Conservation (phyloP, 2,888 invertebrate genomes). For the Agrochola circellaris region DNA sequence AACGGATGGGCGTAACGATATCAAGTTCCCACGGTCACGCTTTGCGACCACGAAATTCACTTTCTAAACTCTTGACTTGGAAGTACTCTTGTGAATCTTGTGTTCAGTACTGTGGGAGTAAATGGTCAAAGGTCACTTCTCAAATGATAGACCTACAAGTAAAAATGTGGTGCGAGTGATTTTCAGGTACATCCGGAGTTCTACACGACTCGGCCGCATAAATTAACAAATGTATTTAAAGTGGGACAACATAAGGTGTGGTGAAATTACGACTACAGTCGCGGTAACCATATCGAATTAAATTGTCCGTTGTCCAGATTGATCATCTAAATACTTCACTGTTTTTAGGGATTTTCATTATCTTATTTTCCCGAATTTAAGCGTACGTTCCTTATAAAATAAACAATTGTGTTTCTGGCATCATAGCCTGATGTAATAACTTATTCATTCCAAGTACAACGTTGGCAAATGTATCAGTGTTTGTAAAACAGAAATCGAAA, state of each 20-base stretch:
- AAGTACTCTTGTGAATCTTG: conserved; percentile 26
- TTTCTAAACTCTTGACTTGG: conserved; percentile 67
- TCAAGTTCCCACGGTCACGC: conserved; percentile 67
- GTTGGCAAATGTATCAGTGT: conserved; percentile 36
- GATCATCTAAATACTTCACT: not conserved
- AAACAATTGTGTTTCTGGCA: not conserved
- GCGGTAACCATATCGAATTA: not conserved
- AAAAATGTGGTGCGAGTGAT: not conserved
- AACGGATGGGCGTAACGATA: conserved; percentile 61
- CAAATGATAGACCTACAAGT: not conserved
- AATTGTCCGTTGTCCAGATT: not conserved
- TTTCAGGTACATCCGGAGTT: not conserved
- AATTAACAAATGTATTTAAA: not conserved
- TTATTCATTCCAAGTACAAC: conserved; percentile 51
- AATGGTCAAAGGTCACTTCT: not conserved
- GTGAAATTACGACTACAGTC: not conserved
- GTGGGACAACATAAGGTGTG: not conserved
- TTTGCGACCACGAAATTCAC: conserved; percentile 65
- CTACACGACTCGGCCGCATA: not conserved
- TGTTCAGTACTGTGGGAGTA: not conserved
- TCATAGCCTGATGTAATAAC: conserved; percentile 28
- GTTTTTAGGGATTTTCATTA: not conserved
- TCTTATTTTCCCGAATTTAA: not conserved
- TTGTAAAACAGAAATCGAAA: conserved; percentile 61
- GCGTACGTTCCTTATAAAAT: not conserved